These are phyloP conservation scores for Sus scrofa DNA, from an alignment of 2,113 vertebrate species.

Conservation along the genomic window T2T-Sscrofa CM000828.6:32515001-32515500, in stretches of 20 bases:
- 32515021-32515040: background rate
- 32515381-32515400: background rate
- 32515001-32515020: background rate
- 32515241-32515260: background rate
- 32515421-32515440: background rate
- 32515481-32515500: background rate
- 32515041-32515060: background rate
- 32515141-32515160: background rate
- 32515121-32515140: background rate
- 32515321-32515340: background rate
- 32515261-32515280: background rate
- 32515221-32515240: background rate
- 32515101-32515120: background rate
- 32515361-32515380: background rate
- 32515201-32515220: background rate
- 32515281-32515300: background rate
- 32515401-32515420: background rate
- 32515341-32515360: background rate
- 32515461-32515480: background rate
- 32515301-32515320: background rate
- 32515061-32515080: background rate
- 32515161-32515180: constrained; percentile 21
- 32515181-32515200: background rate
- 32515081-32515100: background rate
- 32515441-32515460: background rate